phyloP scores from a whole-genome alignment of 2,797 vertebrate species.

The Argentina silus region DNA sequence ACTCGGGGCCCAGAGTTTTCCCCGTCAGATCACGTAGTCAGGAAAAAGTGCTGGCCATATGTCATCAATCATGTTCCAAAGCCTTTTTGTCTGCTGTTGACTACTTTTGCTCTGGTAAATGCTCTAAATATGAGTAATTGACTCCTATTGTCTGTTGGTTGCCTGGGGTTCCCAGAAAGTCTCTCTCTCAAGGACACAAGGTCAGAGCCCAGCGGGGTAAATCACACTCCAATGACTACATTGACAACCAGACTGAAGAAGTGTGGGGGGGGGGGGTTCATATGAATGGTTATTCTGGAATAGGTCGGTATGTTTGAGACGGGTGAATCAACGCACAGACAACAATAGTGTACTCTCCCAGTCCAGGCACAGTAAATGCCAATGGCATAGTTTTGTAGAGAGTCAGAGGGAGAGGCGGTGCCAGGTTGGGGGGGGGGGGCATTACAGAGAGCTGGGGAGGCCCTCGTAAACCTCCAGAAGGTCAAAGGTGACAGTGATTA shows the following conservation, averaged over 20 bases:
- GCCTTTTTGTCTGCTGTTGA: constrained; percentile 9
- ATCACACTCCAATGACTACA: constrained; percentile 11
- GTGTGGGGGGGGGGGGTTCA: constrained; percentile 34
- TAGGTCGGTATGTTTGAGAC: not conserved
- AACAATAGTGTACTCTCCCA: constrained; percentile 21
- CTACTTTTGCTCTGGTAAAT: constrained; percentile 60
- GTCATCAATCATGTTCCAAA: constrained; percentile 57
- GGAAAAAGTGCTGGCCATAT: constrained; percentile 37
- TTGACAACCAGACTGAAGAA: constrained; percentile 4
- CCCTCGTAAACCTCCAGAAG: constrained; percentile 59
- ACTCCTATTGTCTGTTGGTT: constrained; percentile 68
- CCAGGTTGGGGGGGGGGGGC: constrained; percentile 61
- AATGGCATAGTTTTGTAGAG: not conserved
- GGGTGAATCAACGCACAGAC: constrained; percentile 26
- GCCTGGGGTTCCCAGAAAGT: constrained; percentile 61
- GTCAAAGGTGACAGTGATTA: constrained; percentile 76
- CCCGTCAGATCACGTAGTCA: constrained; percentile 9
- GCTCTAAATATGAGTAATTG: constrained; percentile 70
- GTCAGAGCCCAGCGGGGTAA: constrained; percentile 65
- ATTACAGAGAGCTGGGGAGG: constrained; percentile 34
- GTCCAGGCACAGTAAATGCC: too few relatives aligned
- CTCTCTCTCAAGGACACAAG: constrained; percentile 52
- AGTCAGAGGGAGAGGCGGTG: constrained; percentile 6
- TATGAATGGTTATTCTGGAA: constrained; percentile 56
- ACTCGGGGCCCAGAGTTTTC: too few relatives aligned